A percentile compares a stretch with the other conserved stretches of the same genome.
These are phyloP conservation scores for Zhuqinia jingwanae DNA, from an alignment of 2,888 invertebrate species.

Conservation along the genomic window DNA sequence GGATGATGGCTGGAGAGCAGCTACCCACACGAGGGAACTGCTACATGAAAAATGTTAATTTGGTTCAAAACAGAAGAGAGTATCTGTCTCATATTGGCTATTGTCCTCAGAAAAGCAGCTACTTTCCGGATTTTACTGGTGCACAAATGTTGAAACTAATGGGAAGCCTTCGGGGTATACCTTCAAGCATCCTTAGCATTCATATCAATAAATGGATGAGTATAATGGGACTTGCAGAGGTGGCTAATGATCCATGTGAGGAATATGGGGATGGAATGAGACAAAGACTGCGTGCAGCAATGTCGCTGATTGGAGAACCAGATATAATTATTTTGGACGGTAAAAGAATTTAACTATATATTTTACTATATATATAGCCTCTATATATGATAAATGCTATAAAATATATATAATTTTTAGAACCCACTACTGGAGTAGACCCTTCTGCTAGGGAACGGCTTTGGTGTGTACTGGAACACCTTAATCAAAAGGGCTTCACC, in stretches of 20 bases:
- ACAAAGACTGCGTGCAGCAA: slow-evolving; percentile 69
- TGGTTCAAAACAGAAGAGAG: slow-evolving; percentile 64
- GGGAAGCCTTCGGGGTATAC: slow-evolving; percentile 74
- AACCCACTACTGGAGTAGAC: slow-evolving; percentile 48
- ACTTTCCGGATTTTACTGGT: slow-evolving; percentile 71
- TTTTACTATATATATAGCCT: not conserved
- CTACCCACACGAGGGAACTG: slow-evolving; percentile 74
- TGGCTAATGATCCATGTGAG: slow-evolving; percentile 56
- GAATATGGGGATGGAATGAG: slow-evolving; percentile 68
- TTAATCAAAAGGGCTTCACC: slow-evolving; percentile 64
- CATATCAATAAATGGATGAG: slow-evolving; percentile 76
- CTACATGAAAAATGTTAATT: slow-evolving; percentile 58
- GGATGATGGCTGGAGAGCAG: slow-evolving; percentile 70
- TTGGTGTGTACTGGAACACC: slow-evolving; percentile 73
- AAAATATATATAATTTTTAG: slow-evolving; percentile 17
- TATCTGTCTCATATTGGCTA: slow-evolving; percentile 74
- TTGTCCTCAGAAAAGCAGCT: slow-evolving; percentile 71
- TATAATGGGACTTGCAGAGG: slow-evolving; percentile 69
- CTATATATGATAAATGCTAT: not conserved
- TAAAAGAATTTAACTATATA: too few relatives aligned
- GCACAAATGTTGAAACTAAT: slow-evolving; percentile 75
- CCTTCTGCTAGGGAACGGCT: slow-evolving; percentile 60
- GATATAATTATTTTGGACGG: slow-evolving; percentile 74
- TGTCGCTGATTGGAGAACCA: slow-evolving; percentile 75
- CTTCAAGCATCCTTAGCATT: slow-evolving; percentile 31